Conservation (phyloP, 1,140 invertebrate genomes). For the Trachelipus rathkii region DNA sequence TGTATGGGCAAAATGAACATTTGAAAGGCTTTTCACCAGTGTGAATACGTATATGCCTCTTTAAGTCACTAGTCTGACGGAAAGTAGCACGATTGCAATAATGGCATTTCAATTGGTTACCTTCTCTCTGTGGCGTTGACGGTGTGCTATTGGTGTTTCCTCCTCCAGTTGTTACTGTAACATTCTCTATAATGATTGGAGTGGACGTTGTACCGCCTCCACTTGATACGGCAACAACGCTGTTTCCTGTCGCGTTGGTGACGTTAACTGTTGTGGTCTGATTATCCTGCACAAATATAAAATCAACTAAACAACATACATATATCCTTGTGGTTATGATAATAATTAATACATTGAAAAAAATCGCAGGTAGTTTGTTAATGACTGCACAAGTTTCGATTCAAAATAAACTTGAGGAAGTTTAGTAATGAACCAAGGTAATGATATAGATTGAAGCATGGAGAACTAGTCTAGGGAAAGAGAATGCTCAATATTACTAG, state of each 20-base stretch:
- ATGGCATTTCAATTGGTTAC: conserved; percentile 37
- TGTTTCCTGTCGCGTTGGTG: not conserved
- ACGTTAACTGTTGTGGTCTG: conserved; percentile 2
- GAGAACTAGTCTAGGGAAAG: no score
- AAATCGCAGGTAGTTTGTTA: no score
- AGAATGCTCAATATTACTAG: no score
- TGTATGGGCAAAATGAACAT: conserved; percentile 36
- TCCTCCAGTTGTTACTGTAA: conserved; percentile 8
- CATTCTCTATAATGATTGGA: not conserved
- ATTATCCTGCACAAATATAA: not conserved
- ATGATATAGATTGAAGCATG: no score
- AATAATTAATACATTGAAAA: no score
- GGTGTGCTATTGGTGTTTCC: not conserved
- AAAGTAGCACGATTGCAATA: conserved; percentile 41
- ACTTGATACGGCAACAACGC: not conserved
- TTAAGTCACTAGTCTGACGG: conserved; percentile 41
- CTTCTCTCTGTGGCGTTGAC: conserved; percentile 20
- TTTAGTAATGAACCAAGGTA: no score
- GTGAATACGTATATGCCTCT: conserved; percentile 42
- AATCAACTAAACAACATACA: no score
- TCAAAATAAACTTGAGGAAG: no score
- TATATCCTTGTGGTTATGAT: no score
- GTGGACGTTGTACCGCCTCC: not conserved
- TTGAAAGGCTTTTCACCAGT: conserved; percentile 43
- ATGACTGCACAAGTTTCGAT: no score